Conservation (phyloP, 2,888 invertebrate genomes). For the Heliconius hortense region DNA sequence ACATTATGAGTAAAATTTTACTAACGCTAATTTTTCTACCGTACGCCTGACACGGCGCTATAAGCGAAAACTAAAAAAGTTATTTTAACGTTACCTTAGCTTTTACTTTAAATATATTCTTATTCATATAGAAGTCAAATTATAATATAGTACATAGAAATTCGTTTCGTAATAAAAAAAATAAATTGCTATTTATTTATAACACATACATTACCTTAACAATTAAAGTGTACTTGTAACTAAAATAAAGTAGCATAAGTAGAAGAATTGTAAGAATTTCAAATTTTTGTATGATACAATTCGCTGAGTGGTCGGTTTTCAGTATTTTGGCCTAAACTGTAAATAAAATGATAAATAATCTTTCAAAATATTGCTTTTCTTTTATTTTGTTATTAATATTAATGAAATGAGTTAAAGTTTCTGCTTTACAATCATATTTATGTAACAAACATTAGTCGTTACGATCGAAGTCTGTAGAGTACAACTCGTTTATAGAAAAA, state of each 20-base stretch:
- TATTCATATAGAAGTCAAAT: neutral
- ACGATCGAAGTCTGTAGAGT: no score
- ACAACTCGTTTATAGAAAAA: no score
- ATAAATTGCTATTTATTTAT: slow-evolving; percentile 1
- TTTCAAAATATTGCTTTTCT: neutral
- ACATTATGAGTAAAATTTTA: neutral
- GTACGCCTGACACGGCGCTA: neutral
- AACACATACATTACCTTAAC: neutral
- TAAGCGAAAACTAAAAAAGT: neutral
- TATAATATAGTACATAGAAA: slow-evolving; percentile 10
- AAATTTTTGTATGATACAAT: slow-evolving; percentile 21
- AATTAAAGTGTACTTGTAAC: slow-evolving; percentile 20
- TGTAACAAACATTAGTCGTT: no score
- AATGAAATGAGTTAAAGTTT: neutral
- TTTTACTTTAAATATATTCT: neutral
- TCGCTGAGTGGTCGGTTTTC: slow-evolving; percentile 11
- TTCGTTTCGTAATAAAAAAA: neutral
- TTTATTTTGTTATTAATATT: neutral
- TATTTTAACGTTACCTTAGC: neutral
- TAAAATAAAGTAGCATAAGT: slow-evolving; percentile 13
- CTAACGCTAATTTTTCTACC: neutral
- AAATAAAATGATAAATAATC: slow-evolving; percentile 33
- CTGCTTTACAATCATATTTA: neutral
- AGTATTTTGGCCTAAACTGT: slow-evolving; percentile 39
- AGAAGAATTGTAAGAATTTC: slow-evolving; percentile 7